Conservation (phyloP, 1,140 invertebrate species). For the Neodiprion virginianus region DNA sequence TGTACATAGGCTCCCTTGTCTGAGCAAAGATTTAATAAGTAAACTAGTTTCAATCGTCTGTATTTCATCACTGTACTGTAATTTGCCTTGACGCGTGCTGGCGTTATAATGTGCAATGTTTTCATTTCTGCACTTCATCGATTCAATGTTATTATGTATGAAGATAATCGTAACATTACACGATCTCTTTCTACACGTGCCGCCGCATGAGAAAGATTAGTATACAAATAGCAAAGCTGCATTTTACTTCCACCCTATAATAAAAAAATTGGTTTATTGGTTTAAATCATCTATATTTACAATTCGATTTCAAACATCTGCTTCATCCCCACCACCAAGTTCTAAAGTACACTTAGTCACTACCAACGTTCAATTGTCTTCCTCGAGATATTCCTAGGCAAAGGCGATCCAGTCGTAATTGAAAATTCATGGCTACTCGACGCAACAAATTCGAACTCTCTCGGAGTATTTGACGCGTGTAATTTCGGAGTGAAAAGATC, state of each 20-base stretch:
- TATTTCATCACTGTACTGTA: background rate
- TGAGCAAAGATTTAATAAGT: background rate
- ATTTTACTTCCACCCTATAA: background rate
- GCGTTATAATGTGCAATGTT: no score
- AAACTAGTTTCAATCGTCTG: background rate
- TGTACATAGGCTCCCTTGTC: background rate
- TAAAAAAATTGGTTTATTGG: background rate
- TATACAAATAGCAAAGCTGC: background rate
- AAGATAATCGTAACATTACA: background rate
- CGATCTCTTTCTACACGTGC: background rate
- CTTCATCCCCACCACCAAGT: background rate
- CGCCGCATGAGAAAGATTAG: background rate
- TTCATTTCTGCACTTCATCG: no score
- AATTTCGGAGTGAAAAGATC: no score
- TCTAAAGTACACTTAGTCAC: conserved; percentile 1
- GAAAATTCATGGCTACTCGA: background rate
- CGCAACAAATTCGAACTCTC: background rate
- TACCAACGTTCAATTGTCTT: background rate
- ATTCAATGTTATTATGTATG: no score
- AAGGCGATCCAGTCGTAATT: background rate
- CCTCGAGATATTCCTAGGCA: background rate
- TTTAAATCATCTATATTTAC: conserved; percentile 8
- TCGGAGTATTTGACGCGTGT: no score
- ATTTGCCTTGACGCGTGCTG: background rate
- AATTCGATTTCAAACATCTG: conserved; percentile 5